These are phyloP conservation scores for Philantomba maxwellii DNA, from an alignment of 2,113 vertebrate species.

Conservation along the genomic window DNA sequence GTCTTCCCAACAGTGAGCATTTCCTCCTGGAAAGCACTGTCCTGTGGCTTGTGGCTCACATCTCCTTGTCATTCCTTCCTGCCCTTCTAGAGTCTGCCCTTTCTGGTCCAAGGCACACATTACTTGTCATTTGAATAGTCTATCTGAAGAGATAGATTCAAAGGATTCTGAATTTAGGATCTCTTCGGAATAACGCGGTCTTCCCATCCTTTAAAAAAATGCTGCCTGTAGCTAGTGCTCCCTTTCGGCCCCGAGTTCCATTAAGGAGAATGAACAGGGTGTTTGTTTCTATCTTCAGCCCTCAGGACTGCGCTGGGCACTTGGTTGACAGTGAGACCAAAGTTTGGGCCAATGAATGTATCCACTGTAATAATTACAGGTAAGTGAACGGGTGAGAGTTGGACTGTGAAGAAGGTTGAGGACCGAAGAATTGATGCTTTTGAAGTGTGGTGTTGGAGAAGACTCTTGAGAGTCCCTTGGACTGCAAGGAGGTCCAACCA, in stretches of 20 bases:
- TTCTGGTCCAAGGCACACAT: neutral
- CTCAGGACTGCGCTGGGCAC: neutral
- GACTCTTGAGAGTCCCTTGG: too few species aligned
- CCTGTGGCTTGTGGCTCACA: accelerated
- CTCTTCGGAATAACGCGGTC: neutral
- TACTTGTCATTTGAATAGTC: neutral
- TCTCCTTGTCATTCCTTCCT: neutral
- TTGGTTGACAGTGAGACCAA: neutral
- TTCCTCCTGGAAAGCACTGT: neutral
- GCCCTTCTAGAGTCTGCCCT: neutral
- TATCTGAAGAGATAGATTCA: neutral
- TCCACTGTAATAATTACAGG: neutral
- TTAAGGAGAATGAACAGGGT: neutral
- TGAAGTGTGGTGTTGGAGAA: too few species aligned
- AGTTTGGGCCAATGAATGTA: neutral
- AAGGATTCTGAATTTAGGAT: neutral
- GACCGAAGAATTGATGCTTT: too few species aligned
- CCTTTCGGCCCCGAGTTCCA: neutral
- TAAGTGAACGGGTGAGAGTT: neutral
- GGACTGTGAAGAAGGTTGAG: too few species aligned
- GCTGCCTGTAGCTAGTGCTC: neutral
- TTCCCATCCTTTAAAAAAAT: neutral
- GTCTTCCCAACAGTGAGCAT: neutral
- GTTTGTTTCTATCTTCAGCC: neutral
- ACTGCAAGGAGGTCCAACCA: too few species aligned